Evolutionary conservation across 35 echinoderm and acorn worm genomes (phyloP).

Genomic region (Ptychodera flava): DNA sequence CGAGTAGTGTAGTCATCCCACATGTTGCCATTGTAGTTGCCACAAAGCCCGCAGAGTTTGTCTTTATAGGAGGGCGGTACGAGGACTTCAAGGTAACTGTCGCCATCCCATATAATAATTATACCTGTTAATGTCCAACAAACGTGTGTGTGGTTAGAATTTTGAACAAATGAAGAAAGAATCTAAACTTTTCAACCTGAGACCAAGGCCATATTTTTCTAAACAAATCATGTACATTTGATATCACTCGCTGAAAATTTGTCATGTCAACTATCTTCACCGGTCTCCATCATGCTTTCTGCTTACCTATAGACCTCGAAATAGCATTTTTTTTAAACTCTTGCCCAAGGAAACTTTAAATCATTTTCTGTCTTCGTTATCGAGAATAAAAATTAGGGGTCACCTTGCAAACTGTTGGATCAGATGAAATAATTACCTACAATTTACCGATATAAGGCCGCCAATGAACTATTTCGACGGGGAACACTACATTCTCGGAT

Average conservation of each 20-base stretch:
- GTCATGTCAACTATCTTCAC: not conserved
- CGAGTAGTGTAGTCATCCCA: slow-evolving; percentile 47
- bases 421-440: too few species aligned
- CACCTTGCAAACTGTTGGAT: too few species aligned
- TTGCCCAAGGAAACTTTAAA: too few species aligned
- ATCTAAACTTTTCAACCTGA: not conserved
- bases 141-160: too few species aligned
- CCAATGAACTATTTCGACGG: too few species aligned
- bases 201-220: not conserved
- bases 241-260: not conserved
- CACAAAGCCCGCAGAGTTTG: slow-evolving; percentile 85
- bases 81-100: slow-evolving; percentile 78
- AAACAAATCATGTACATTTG: not conserved
- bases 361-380: too few species aligned
- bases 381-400: too few species aligned
- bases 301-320: too few species aligned
- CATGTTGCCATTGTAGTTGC: slow-evolving; percentile 72
- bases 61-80: slow-evolving; percentile 60
- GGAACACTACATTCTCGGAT: too few species aligned
- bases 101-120: slow-evolving; percentile 82
- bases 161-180: slow-evolving; percentile 7
- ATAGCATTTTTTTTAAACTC: too few species aligned
- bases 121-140: too few species aligned
- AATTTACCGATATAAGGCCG: too few species aligned
- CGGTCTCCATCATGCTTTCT: not conserved